Percentiles rank a stretch among this genome's conserved stretches.
Conservation (phyloP, 37 sponge, comb jelly and placozoan genomes). For the Bolinopsis microptera region DNA sequence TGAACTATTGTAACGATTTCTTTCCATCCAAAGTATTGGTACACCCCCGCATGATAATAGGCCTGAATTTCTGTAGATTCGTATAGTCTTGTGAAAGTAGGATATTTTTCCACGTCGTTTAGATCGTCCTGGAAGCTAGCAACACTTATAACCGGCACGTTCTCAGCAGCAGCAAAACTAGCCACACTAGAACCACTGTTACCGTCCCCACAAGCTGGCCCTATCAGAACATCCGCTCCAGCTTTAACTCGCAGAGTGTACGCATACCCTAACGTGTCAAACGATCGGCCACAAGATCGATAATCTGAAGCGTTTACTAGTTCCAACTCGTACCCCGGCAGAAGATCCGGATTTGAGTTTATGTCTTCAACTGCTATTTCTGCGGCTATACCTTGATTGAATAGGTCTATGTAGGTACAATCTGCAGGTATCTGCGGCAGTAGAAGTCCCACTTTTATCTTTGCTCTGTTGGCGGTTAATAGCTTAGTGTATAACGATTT, state of each 20-base stretch:
- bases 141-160: constrained; percentile 43
- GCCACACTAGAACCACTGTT: constrained; percentile 61
- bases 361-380: constrained; percentile 59
- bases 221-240: constrained; percentile 17
- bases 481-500: not conserved
- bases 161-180: constrained; percentile 6
- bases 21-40: constrained; percentile 27
- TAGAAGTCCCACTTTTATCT: constrained; percentile 43
- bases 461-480: not conserved
- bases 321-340: constrained; percentile 25
- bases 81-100: constrained; percentile 4
- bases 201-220: constrained; percentile 47
- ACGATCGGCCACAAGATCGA: not conserved
- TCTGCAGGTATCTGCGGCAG: not conserved
- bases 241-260: not conserved
- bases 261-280: constrained; percentile 49
- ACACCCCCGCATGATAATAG: constrained; percentile 34
- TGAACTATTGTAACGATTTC: not conserved
- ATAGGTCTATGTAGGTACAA: constrained; percentile 20
- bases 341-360: not conserved
- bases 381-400: constrained; percentile 32
- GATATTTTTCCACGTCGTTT: not conserved
- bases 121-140: constrained; percentile 41
- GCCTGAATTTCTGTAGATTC: constrained; percentile 24
- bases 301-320: constrained; percentile 16